Percentiles rank a stretch among this genome's conserved stretches.
These are phyloP conservation scores for Anastrepha obliqua DNA, from an alignment of 1,140 invertebrate genomes.

Conservation along the genomic window DNA sequence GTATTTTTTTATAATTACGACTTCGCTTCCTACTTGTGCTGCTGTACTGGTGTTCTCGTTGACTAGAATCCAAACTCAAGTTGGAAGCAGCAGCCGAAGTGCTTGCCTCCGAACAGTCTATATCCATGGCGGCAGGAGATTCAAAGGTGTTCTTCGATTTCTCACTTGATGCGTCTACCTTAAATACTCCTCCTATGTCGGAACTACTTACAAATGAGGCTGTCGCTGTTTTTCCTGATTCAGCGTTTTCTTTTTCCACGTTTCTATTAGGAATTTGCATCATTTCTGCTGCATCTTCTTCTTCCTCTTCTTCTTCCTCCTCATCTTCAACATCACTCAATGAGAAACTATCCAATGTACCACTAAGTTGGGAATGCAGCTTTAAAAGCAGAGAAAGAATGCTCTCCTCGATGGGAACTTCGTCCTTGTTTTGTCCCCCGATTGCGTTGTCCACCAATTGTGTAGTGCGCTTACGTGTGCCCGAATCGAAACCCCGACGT, in stretches of 20 bases:
- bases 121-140: constrained; percentile 63
- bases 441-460: constrained; percentile 67
- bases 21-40: constrained; percentile 9
- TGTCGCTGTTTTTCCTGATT: constrained; percentile 30
- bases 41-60: constrained; percentile 53
- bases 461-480: constrained; percentile 66
- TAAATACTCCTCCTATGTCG: constrained; percentile 33
- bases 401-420: constrained; percentile 87
- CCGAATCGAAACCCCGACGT: constrained; percentile 61
- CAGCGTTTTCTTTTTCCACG: background rate
- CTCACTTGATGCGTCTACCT: background rate
- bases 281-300: constrained; percentile 49
- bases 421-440: constrained; percentile 74
- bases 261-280: background rate
- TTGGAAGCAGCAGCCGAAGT: constrained; percentile 63
- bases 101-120: constrained; percentile 71
- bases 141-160: background rate
- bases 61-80: constrained; percentile 58
- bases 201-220: constrained; percentile 45
- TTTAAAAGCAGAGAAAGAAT: constrained; percentile 93
- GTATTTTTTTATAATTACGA: constrained; percentile 64
- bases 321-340: constrained; percentile 74
- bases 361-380: constrained; percentile 93
- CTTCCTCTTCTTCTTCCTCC: constrained; percentile 45
- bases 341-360: constrained; percentile 85